Conservation (phyloP, 2,113 vertebrate genomes). For the Malurus elegans region DNA sequence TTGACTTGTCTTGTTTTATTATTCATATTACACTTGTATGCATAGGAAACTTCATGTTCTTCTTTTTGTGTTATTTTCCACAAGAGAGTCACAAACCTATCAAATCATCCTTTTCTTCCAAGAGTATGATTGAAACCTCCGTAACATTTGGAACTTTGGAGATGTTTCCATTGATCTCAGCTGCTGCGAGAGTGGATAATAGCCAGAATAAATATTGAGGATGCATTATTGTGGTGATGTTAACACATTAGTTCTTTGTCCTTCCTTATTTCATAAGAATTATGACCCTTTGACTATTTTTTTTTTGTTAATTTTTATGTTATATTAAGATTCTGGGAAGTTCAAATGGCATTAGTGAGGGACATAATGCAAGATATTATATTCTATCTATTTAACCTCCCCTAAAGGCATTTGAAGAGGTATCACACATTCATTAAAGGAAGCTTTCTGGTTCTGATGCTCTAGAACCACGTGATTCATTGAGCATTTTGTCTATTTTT, state of each 20-base stretch:
- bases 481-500: background rate
- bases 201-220: background rate
- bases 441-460: background rate
- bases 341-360: background rate
- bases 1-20: background rate
- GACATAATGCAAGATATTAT: background rate
- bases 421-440: background rate
- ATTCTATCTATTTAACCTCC: background rate
- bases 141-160: background rate
- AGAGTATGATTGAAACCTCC: background rate
- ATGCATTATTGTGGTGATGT: background rate
- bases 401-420: background rate
- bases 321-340: background rate
- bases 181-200: background rate
- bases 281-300: background rate
- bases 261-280: background rate
- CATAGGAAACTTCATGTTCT: background rate
- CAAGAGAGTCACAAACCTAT: background rate
- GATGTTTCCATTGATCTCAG: background rate
- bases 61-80: background rate
- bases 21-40: background rate
- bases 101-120: background rate
- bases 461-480: background rate
- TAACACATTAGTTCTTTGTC: background rate
- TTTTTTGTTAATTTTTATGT: background rate